A percentile compares a stretch with the other conserved stretches of the same genome.
phyloP scores from a whole-genome alignment of 2,888 invertebrate genomes.

The Sisyra nigra region DNA sequence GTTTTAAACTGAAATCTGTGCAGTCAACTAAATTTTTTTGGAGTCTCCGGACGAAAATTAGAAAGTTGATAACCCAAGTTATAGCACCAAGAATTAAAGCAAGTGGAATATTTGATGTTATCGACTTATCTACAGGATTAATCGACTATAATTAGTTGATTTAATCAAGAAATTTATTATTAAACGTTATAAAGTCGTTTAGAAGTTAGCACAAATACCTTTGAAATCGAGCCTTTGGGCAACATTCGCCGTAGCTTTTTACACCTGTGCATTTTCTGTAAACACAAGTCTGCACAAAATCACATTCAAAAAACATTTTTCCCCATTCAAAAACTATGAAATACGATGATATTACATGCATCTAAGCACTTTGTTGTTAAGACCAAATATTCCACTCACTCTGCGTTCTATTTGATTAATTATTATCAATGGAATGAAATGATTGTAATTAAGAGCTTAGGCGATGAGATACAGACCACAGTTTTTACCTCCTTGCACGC shows the following conservation, averaged over 20 bases:
- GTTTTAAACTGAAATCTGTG: too few species aligned
- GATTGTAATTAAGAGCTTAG: background rate
- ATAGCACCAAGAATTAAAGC: too few species aligned
- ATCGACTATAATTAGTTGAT: too few species aligned
- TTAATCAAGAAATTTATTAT: too few species aligned
- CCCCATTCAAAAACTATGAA: background rate
- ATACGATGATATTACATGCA: background rate
- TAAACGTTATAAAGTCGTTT: too few species aligned
- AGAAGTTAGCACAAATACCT: conserved; percentile 34
- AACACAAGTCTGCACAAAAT: conserved; percentile 29
- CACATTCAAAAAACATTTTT: conserved; percentile 11
- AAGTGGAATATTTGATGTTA: too few species aligned
- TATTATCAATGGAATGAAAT: background rate
- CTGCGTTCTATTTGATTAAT: background rate
- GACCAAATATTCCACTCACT: background rate
- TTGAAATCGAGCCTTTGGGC: conserved; percentile 43
- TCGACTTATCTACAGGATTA: too few species aligned
- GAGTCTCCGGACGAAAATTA: too few species aligned
- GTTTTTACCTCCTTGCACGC: conserved; percentile 95
- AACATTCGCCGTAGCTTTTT: conserved; percentile 43
- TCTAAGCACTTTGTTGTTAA: background rate
- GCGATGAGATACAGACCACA: conserved; percentile 68
- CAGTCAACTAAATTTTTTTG: too few species aligned
- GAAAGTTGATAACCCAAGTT: too few species aligned
- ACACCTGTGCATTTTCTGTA: conserved; percentile 50